Evolutionary conservation across 2,113 vertebrate genomes (phyloP).

Genomic region (Suncus etruscus): DNA sequence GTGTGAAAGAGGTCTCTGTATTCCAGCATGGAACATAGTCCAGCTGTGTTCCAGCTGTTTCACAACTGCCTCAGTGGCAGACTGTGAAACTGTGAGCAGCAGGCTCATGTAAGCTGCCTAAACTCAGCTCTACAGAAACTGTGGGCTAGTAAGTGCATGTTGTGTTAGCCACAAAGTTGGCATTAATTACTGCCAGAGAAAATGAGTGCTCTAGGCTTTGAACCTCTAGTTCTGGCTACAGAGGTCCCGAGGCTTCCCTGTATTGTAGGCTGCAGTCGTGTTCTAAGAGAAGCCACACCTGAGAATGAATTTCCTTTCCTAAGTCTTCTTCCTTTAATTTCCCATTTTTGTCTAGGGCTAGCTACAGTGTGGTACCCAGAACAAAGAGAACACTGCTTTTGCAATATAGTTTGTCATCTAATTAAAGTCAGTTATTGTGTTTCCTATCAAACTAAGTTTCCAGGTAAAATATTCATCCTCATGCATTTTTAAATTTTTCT

Average conservation of each 20-base stretch:
- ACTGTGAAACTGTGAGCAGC: background rate
- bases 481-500: too few relatives aligned
- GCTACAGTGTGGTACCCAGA: background rate
- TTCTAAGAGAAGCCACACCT: background rate
- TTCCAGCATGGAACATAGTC: background rate
- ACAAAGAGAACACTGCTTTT: background rate
- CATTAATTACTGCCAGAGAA: background rate
- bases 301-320: background rate
- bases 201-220: background rate
- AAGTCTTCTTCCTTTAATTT: background rate
- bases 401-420: background rate
- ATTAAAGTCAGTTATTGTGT: background rate
- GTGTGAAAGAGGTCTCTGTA: background rate
- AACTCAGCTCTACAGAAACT: background rate
- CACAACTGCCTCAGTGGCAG: background rate
- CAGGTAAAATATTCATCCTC: background rate
- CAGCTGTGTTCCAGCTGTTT: background rate
- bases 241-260: accelerated
- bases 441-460: background rate
- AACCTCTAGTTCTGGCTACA: background rate
- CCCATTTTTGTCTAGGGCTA: background rate
- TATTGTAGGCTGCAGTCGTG: background rate
- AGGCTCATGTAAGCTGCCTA: background rate
- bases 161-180: background rate
- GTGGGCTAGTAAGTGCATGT: background rate